Evolutionary conservation across 2,113 vertebrate species (phyloP).

Genomic region (Tragelaphus scriptus): DNA sequence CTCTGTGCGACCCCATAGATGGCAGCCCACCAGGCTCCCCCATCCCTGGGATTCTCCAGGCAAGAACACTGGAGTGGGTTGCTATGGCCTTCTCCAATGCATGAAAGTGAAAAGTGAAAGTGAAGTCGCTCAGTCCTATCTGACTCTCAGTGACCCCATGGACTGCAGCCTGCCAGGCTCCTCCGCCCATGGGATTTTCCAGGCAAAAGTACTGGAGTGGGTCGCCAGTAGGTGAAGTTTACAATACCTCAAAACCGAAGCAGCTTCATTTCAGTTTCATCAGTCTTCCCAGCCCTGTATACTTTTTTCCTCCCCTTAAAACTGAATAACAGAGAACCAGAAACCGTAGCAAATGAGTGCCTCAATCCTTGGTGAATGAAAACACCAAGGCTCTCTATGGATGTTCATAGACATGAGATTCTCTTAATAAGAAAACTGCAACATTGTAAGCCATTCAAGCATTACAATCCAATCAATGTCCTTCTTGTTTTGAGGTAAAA

Average conservation of each 20-base stretch:
- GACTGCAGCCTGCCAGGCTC: too few relatives aligned
- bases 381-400: neutral
- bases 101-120: too few relatives aligned
- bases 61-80: too few relatives aligned
- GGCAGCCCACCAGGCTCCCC: too few relatives aligned
- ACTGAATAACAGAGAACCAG: neutral
- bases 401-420: neutral
- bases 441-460: neutral
- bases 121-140: too few relatives aligned
- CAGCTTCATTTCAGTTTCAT: neutral
- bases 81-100: too few relatives aligned
- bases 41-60: too few relatives aligned
- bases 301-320: too few relatives aligned
- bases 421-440: conserved; percentile 39
- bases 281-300: neutral
- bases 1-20: too few relatives aligned
- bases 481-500: neutral
- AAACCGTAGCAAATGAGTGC: neutral
- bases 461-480: neutral
- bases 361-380: conserved; percentile 23
- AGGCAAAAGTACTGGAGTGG: too few relatives aligned
- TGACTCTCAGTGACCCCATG: too few relatives aligned
- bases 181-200: too few relatives aligned
- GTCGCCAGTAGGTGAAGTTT: neutral
- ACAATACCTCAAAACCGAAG: neutral